Base-by-base conservation (phyloP, 2,888 invertebrate genomes). In the Norana najaformis region DNA sequence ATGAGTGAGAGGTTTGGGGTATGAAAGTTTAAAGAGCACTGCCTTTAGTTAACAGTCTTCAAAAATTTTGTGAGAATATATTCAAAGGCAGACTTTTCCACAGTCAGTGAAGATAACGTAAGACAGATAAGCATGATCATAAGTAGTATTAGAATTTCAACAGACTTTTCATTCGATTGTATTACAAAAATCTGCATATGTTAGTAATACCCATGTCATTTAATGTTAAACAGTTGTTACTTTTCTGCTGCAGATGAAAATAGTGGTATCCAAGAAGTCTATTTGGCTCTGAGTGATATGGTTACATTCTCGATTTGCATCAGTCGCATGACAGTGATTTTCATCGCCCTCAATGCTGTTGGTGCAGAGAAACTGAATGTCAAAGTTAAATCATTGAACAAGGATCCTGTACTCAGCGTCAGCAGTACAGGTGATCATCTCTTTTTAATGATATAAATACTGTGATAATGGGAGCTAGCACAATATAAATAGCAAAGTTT, bases 281-380 rank as follows among this genome's bases (percentile, higher is more conserved):
- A 36, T 37, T 85, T 85, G 37, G 85, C 85, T n/a, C 37, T 37
- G 37, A 85, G 85, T 85, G 85, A 85, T 37, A 85, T 85, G 85
- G 5, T 11, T 36, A 36, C 18, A 36, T 37, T 85, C 23, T 3
- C 37, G n/a, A 37, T 89, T 83, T 90, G 90, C 88, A 88, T 90
- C 53, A 69, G 88, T n/a, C 34, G 34, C 16, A 88, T 83, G 39
- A 88, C 35, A n/a, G 39, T 88, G 36, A 35, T 90, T 34, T 90
- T 90, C 38, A 88, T 90, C 69, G 23, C n/a, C 20, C 37, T 41
- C 5, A 83, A 37, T 36, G 41, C 47, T 41, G 47, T 47, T 41
- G 88, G 38, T 34, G 83, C 88, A 37, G 90, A 90, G 69, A 90
- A 90, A 36, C 35, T 90, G 36, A 88, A 85, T 85, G 37, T 20